phyloP scores from a whole-genome alignment of 2,888 invertebrate species.

The Ophioninae sp. region DNA sequence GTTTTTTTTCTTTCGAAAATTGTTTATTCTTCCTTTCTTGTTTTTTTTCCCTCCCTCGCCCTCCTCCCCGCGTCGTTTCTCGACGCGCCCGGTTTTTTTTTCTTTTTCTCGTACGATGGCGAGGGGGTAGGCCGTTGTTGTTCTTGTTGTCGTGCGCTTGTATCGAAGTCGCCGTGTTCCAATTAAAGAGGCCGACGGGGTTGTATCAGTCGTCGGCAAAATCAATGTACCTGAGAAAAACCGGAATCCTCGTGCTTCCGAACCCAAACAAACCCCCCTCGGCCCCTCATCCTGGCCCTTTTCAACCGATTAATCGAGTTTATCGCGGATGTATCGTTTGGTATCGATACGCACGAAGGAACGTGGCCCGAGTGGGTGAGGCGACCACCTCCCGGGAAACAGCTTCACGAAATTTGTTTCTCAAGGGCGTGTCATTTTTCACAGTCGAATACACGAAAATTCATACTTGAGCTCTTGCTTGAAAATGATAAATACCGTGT shows the following conservation, averaged over 20 bases:
- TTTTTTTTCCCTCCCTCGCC: not conserved
- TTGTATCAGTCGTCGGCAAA: conserved; percentile 80
- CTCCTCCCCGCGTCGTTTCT: not conserved
- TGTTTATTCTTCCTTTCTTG: not conserved
- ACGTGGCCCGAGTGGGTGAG: no score
- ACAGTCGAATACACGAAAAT: no score
- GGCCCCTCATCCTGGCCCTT: no score
- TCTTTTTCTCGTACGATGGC: conserved; percentile 32
- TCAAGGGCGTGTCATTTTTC: no score
- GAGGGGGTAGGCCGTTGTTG: conserved; percentile 75
- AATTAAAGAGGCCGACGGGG: conserved; percentile 80
- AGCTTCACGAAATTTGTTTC: no score
- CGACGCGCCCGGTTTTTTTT: not conserved
- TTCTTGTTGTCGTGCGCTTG: conserved; percentile 80
- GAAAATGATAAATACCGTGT: no score
- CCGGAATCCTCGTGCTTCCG: not conserved
- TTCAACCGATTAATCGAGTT: no score
- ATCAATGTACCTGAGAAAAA: conserved; percentile 72
- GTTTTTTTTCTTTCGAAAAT: not conserved
- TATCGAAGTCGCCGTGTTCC: conserved; percentile 80
- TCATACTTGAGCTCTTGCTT: not conserved
- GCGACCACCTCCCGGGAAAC: no score
- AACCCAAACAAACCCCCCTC: no score
- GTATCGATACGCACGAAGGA: no score
- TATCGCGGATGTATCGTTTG: no score